A percentile compares a stretch with the other conserved stretches of the same genome.
phyloP scores from a whole-genome alignment of 2,888 invertebrate genomes.

The Heterodera filipjevi region DNA sequence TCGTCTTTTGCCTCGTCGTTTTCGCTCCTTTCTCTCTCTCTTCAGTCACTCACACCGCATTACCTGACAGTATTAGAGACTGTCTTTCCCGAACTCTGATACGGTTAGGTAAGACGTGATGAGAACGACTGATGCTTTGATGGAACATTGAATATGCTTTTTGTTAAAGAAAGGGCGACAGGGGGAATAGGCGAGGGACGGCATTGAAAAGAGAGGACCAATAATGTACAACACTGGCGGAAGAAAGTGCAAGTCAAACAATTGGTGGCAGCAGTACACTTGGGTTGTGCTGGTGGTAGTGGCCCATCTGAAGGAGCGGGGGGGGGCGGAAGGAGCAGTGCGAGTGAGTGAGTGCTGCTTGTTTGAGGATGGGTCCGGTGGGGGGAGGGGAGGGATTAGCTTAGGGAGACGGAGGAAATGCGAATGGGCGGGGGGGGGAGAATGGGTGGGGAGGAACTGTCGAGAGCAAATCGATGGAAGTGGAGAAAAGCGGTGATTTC shows the following conservation, averaged over 20 bases:
- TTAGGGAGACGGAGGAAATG: neutral
- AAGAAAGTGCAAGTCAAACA: constrained; percentile 11
- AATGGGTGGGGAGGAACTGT: neutral
- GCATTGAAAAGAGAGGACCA: neutral
- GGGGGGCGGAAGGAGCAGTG: neutral
- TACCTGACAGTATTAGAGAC: constrained; percentile 39
- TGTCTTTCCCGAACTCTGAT: constrained; percentile 11
- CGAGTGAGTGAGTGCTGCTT: neutral
- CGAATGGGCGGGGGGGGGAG: neutral
- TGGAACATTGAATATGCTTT: neutral
- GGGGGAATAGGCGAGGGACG: neutral
- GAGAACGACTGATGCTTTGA: neutral
- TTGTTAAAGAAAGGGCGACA: neutral
- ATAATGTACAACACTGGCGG: neutral
- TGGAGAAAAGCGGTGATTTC: neutral
- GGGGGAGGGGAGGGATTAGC: neutral
- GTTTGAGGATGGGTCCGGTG: too few relatives aligned
- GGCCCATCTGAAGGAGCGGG: neutral
- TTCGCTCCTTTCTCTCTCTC: neutral
- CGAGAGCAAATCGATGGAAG: constrained; percentile 1
- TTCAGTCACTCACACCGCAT: constrained; percentile 20
- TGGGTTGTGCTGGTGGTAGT: neutral
- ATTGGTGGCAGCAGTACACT: neutral
- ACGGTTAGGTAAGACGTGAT: constrained; percentile 27
- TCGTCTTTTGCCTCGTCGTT: too few relatives aligned